Evolutionary conservation across 1,140 invertebrate genomes (phyloP), one percentile per base, ranked within the genome.

Genomic region (Panagrolaimus sp.): DNA sequence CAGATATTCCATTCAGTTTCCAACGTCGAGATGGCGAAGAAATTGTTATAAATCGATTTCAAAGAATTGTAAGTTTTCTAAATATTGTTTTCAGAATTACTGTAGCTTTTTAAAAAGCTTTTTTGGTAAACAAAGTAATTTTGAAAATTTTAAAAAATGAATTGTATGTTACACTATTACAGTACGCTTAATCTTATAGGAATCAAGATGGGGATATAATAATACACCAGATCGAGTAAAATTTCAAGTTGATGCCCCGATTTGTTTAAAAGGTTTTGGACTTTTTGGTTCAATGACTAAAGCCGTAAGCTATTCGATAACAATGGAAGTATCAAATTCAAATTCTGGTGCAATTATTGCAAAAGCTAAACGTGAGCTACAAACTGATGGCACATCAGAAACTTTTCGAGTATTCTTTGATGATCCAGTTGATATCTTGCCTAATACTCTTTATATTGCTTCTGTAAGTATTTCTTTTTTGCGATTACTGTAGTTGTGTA

Each of bases 321-420:
- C 88, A 72, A 89, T 92, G 67, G 88, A 91, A 84, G 83, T 83
- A 43, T 88, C 91, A 67, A 89, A 91, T 76, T 87, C 89, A 23
- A 88, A 88, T 16, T 89, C 89, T 2, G 88, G 88, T 48, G 90
- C 90, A 83, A 87, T 91, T 9, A 87, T 90, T 72, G 91, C 89
- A 1, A 88, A 88, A 4, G 91, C 92, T 84, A 88, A 89, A 53
- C 90, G 89, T 9, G 88, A 86, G 64, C 91, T 92, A 77, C 89
- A 87, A 70, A 91, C 89, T 76, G 91, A 93, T 85, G 91, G 91
- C 16, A 89, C 89, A 1, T 88, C 88, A 68, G 88, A 89, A 71
- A 91, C 90, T 45, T 92, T 92, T 84, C 86, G 90, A 47, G 89
- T 92, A n/a, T 89, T 90, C 88, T 93, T 93, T 82, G 91, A 91